A percentile compares a stretch with the other conserved stretches of the same genome.
These are phyloP conservation scores for Polyommatus iphigenia DNA, from an alignment of 2,888 invertebrate species.

Conservation along the genomic window DNA sequence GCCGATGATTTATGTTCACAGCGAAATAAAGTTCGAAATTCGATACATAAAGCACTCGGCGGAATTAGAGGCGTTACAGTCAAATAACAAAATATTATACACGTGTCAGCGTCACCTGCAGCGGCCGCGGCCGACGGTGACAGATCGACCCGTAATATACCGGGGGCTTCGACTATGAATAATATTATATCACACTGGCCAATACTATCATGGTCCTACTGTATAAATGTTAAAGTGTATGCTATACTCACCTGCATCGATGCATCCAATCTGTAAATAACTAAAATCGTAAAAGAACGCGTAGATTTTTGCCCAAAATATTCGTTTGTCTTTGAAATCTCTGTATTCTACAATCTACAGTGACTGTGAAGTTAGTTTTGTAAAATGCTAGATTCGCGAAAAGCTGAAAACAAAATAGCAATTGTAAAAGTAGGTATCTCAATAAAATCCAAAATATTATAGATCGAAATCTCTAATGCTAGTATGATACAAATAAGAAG, in stretches of 20 bases:
- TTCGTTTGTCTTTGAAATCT: no score
- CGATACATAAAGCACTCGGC: constrained; percentile 3
- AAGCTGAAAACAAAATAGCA: no score
- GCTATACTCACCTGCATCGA: no score
- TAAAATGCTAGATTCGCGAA: background rate
- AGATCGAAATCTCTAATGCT: background rate
- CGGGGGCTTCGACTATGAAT: constrained; percentile 6
- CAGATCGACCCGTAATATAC: constrained; percentile 48
- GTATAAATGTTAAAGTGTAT: background rate
- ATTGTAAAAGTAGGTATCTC: no score
- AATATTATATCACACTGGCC: background rate
- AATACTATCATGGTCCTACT: background rate
- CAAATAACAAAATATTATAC: constrained; percentile 40
- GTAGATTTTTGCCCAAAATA: no score
- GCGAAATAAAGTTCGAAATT: background rate
- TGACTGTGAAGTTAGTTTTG: no score
- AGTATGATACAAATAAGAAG: constrained; percentile 15
- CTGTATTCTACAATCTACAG: no score
- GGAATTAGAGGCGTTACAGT: constrained; percentile 17
- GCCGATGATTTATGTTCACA: background rate
- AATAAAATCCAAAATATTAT: background rate
- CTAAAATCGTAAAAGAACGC: no score
- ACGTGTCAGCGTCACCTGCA: constrained; percentile 49
- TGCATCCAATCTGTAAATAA: no score
- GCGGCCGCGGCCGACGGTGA: constrained; percentile 46